phyloP scores from a whole-genome alignment of 2,113 vertebrate species.

The Charadrius vociferus region DNA sequence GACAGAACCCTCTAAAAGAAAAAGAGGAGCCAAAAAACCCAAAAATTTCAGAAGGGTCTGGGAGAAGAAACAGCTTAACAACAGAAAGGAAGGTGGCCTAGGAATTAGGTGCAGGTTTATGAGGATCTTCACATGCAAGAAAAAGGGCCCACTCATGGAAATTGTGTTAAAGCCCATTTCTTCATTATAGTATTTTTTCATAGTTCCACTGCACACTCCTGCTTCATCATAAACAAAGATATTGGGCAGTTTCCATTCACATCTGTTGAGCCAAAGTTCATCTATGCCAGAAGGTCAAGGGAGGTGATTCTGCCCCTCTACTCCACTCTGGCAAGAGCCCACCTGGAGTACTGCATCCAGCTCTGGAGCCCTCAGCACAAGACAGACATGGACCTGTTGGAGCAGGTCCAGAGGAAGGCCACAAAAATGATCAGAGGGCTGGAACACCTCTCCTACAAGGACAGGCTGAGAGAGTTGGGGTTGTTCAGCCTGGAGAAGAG shows the following conservation, averaged over 20 bases:
- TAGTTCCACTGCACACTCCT: not conserved
- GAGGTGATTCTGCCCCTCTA: not conserved
- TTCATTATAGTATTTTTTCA: not conserved
- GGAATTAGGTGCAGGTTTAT: not conserved
- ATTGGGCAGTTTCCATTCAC: not conserved
- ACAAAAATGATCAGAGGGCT: not conserved
- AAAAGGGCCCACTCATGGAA: not conserved
- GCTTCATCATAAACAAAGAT: not conserved
- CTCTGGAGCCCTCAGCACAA: not conserved
- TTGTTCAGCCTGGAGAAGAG: not conserved
- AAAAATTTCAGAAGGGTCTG: not conserved
- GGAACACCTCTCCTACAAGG: not conserved
- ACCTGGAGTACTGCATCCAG: not conserved
- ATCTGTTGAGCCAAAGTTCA: not conserved
- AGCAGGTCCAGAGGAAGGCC: not conserved
- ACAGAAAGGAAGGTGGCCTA: not conserved
- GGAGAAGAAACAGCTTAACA: not conserved
- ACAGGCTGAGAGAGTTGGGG: not conserved
- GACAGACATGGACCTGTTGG: not conserved
- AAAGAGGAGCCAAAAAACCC: not conserved
- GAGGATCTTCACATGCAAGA: not conserved
- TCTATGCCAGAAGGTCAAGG: not conserved
- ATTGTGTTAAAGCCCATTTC: not conserved
- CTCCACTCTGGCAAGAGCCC: not conserved
- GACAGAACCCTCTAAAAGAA: not conserved